Evolutionary conservation across 2,113 vertebrate species (phyloP), one percentile per base, ranked within the genome.

Genomic region (Chlamydotis undulata): DNA sequence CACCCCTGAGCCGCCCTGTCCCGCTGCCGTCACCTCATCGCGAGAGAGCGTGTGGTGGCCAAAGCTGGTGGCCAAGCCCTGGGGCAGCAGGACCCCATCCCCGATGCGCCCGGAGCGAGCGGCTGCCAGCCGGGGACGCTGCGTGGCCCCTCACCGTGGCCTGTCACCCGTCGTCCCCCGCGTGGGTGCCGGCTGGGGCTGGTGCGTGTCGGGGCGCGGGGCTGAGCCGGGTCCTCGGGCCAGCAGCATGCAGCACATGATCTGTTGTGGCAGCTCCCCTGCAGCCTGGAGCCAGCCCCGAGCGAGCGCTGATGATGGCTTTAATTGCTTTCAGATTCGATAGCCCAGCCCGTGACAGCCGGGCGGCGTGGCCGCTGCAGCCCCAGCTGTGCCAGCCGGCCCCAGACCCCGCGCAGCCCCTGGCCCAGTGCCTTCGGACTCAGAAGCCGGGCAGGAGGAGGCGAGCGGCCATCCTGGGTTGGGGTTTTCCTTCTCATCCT

Each of bases 291-390:
- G 98, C 98, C 98, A 95, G 98, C 98, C 98, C 29, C 94, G 97
- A 98, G 98, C 98, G 55, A 98, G 96, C 96, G 39, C 96, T 96
- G 98, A 93, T 97, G 97, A 97, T 97, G 98, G 95, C 98, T 98
- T 98, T 98, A 98, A 98, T 98, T 98, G 98, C 98, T 98, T 97
- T 98, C 97, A 97, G 97, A 97, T 97, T 98, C 95, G 86, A 97
- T 97, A 96, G 97, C 95, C 97, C 87, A 89, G 94, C 86, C 94
- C 37, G 31, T 97, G 97, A 98, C 98, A 97, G 96, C 92, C 7
- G 3, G 89, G 63, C 39, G 14, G 29, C 2, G 45, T 3, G 85
- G 92, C 76, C 60, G 6, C 77, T 4, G 19, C 87, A 52, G 93
- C 89, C 61, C 37, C 90, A 25, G 77, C 83, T 7, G 59, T n/a